These are phyloP conservation scores for Drosophila tropicalis DNA, from an alignment of 1,140 invertebrate species.

Conservation along the genomic window DNA sequence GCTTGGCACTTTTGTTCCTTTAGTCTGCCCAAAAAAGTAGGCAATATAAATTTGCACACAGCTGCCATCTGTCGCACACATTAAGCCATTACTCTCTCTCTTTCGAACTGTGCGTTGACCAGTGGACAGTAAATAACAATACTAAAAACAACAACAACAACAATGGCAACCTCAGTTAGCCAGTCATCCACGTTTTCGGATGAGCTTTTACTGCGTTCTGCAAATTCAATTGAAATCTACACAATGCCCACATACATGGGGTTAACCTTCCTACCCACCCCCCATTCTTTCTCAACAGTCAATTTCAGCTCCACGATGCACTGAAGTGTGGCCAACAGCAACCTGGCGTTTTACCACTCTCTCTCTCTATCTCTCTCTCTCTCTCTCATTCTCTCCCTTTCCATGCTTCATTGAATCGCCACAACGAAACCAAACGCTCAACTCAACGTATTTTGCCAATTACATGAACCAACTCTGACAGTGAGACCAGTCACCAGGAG, in stretches of 20 bases:
- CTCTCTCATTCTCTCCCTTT: conserved; percentile 5
- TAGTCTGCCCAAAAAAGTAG: conserved; percentile 56
- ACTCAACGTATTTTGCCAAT: conserved; percentile 69
- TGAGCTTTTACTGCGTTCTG: conserved; percentile 30
- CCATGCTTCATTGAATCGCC: conserved; percentile 65
- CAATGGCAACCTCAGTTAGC: conserved; percentile 27
- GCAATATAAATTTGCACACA: conserved; percentile 77
- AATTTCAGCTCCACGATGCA: conserved; percentile 31
- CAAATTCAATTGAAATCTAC: conserved; percentile 69
- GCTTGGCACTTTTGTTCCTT: conserved; percentile 4
- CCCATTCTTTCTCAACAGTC: not conserved
- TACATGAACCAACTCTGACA: conserved; percentile 53
- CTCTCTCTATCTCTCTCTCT: not conserved
- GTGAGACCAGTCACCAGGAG: conserved; percentile 9
- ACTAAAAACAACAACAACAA: conserved; percentile 31
- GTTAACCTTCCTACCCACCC: conserved; percentile 36
- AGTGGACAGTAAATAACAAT: conserved; percentile 47
- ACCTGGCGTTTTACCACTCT: not conserved
- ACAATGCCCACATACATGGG: conserved; percentile 66
- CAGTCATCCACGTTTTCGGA: conserved; percentile 34
- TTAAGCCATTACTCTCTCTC: conserved; percentile 55
- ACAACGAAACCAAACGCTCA: conserved; percentile 49
- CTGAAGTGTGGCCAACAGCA: conserved; percentile 48
- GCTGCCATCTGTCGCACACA: conserved; percentile 47
- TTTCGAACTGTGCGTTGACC: conserved; percentile 6